phyloP scores from a whole-genome alignment of 1,140 invertebrate species.

The Hyphantria cunea region DNA sequence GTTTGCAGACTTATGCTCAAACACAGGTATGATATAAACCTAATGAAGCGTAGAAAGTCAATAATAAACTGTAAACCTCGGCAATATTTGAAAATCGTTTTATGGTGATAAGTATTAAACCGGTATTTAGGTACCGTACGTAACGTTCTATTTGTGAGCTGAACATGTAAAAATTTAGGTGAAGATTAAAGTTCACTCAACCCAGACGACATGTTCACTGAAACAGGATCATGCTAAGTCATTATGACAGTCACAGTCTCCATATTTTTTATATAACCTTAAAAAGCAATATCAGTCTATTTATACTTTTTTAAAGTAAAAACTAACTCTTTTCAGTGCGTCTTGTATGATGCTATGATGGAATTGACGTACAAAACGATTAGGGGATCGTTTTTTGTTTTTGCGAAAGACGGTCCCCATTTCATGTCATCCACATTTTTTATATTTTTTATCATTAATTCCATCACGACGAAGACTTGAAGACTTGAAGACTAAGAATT shows the following conservation, averaged over 20 bases:
- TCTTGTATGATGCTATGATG: no score
- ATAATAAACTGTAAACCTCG: constrained; percentile 44
- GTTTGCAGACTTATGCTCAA: constrained; percentile 40
- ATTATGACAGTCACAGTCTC: constrained; percentile 8
- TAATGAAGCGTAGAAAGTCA: constrained; percentile 64
- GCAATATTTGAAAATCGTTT: constrained; percentile 46
- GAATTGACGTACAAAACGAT: no score
- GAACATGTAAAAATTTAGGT: constrained; percentile 14
- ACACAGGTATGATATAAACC: constrained; percentile 55
- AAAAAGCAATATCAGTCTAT: constrained; percentile 2
- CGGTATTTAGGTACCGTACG: constrained; percentile 27
- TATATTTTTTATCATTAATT: no score
- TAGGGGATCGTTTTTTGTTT: no score
- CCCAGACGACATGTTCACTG: constrained; percentile 14
- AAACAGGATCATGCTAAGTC: constrained; percentile 20
- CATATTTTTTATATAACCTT: constrained; percentile 11
- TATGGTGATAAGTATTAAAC: constrained; percentile 40
- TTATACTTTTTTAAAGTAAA: neutral
- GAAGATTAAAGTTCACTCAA: constrained; percentile 9
- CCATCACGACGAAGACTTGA: no score
- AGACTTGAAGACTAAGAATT: no score
- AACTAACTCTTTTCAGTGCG: no score
- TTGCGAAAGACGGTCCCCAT: no score
- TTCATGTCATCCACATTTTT: no score
- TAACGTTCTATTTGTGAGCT: constrained; percentile 25